Evolutionary conservation across 2,888 invertebrate genomes (phyloP), one percentile per base, ranked within the genome.

Genomic region (Dolichopus griseipennis): DNA sequence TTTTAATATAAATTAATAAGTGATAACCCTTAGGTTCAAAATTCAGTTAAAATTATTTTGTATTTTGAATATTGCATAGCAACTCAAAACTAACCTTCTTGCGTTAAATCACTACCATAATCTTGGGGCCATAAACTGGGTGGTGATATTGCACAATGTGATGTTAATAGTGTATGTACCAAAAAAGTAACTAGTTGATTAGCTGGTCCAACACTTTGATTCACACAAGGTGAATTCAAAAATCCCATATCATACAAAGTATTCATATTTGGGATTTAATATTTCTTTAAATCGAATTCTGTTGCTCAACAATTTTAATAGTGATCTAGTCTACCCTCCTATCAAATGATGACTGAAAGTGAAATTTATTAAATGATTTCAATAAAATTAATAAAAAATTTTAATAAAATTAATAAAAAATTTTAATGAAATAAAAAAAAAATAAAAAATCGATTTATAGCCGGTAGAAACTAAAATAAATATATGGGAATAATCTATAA

Each of bases 61-160:
- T 37, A 37, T 7, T 12, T 37, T 37, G 5, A 27, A 27, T 27
- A 27, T 27, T 27, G 27, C 27, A 61, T 9, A 21, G n/a, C 20
- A 61, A 41, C 9, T 41, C 2, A 12, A 41, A 12, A 41, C 41
- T 37, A 7, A 64, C 64, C 64, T 34, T 33, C n/a, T 37, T 64
- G 20, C 9, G 34, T 34, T 64, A 64, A 64, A 64, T 64, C 12
- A 15, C 9, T 74, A 3, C 75, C 75, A 68, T 78, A 78, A 68
- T 88, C 88, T 12, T 75, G 74, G 0, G 88, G 88, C 83, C 87
- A 88, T 2, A 82, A 69, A 1, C 81, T 81, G 65, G 83, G 79
- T 0, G 82, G 81, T 0, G 82, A 81, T 12, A 88, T 73, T 0
- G 83, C 80, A 72, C 89, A 88, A 72, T 88, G 87, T 0, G 87